Conservation (phyloP, 2,888 invertebrate species). For the Cryptus viduatorius region DNA sequence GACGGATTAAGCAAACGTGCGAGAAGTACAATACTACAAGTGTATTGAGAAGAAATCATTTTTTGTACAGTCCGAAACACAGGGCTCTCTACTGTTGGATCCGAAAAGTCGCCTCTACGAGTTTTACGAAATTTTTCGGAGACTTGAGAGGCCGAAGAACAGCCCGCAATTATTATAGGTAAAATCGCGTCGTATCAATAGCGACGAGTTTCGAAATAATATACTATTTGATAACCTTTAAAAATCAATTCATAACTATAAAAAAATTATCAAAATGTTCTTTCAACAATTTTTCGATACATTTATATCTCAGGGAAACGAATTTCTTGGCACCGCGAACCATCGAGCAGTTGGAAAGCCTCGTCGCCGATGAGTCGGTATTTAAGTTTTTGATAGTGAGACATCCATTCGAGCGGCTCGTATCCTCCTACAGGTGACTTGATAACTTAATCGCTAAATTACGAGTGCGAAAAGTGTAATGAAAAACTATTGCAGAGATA, state of each 20-base stretch:
- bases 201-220: neutral
- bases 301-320: constrained; percentile 75
- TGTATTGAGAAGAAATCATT: constrained; percentile 75
- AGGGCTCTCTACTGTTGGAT: constrained; percentile 83
- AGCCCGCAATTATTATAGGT: constrained; percentile 79
- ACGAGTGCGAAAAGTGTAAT: neutral
- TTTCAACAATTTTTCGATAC: constrained; percentile 7
- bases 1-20: constrained; percentile 76
- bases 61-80: constrained; percentile 77
- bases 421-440: constrained; percentile 83
- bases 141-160: constrained; percentile 76
- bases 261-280: constrained; percentile 36
- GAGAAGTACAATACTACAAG: constrained; percentile 78
- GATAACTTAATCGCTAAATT: neutral
- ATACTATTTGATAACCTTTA: too few relatives aligned
- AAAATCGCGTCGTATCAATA: constrained; percentile 40
- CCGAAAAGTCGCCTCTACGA: constrained; percentile 83
- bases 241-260: too few relatives aligned
- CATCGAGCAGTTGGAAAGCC: constrained; percentile 70
- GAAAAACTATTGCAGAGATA: constrained; percentile 75
- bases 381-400: constrained; percentile 82
- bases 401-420: constrained; percentile 83
- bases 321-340: constrained; percentile 76
- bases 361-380: constrained; percentile 72
- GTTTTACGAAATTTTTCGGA: constrained; percentile 82